Base-by-base conservation (phyloP, 2,888 invertebrate genomes). In the Andricus quercusramuli region DNA sequence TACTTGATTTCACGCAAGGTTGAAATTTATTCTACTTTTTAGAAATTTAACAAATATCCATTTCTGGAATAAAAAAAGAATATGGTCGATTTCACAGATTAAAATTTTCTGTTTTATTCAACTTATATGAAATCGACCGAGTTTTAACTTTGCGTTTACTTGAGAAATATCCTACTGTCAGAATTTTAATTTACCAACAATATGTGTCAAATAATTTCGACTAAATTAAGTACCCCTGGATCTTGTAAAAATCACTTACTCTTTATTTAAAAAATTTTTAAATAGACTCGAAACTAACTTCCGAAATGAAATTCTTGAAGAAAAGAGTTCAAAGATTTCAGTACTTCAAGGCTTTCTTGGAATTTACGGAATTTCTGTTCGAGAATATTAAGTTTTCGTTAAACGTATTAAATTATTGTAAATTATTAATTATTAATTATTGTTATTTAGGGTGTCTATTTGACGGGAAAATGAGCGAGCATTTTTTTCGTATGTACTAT, bases 301-400 rank as follows among this genome's bases (percentile, higher is more conserved):
- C 25, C n/a, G 29, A 70, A 17, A 47, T 3, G 20, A 20, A 51
- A 29, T 47, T 70, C 3, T 70, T 70, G 70, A 20, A 32, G 74
- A 74, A 32, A 32, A 51, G 51, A 74, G 51, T 51, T 70, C 29
- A 32, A 32, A 51, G 47, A 29, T 70, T 70, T 47, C 29, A 51
- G 20, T 51, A 51, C 51, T 47, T 25, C 11, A 20, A 25, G 8
- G 13, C 15, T 20, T 70, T 17, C 51, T 68, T 47, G 68, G 47
- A 68, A 68, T 68, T 47, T 44, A 44, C 17, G 44, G 47, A 68
- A 47, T 70, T 25, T 47, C 47, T 29, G 29, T 25, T 70, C 29
- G 47, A 70, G 68, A 70, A 44, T 51, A 20, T 47, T 29, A 44
- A 51, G 20, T 47, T 70, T 68, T 68, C 8, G 47, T 68, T 68